Conservation (phyloP, 2,797 vertebrate species). For the Geotrypetes seraphini region DNA sequence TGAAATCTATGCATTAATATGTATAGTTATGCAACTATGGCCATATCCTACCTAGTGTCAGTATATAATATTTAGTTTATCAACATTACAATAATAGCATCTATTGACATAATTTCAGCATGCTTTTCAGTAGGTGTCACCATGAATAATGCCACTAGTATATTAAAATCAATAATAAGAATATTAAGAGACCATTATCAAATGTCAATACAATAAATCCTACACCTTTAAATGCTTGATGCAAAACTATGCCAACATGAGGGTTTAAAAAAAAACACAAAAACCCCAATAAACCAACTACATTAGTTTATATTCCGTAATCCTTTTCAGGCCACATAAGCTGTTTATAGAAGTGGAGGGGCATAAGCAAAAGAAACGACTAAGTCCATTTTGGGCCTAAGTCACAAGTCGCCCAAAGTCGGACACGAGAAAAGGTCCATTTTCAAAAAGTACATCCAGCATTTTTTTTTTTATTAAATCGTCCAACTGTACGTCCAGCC, state of each 20-base stretch:
- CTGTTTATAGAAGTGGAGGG: background rate
- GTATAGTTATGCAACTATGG: slow-evolving; percentile 54
- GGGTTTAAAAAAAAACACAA: slow-evolving; percentile 42
- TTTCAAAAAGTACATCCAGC: no score
- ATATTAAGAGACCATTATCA: slow-evolving; percentile 55
- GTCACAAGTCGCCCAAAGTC: no score
- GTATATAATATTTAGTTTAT: slow-evolving; percentile 58
- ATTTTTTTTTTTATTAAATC: no score
- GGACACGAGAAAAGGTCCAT: no score
- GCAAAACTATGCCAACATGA: slow-evolving; percentile 33
- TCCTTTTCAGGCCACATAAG: background rate
- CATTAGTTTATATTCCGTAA: background rate
- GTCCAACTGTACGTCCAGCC: no score
- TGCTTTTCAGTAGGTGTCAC: slow-evolving; percentile 56
- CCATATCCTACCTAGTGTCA: slow-evolving; percentile 47
- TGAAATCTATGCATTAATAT: slow-evolving; percentile 47
- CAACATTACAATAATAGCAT: slow-evolving; percentile 57
- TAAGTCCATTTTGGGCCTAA: no score
- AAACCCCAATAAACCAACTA: slow-evolving; percentile 36
- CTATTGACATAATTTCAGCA: slow-evolving; percentile 56
- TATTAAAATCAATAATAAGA: slow-evolving; percentile 60
- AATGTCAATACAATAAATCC: slow-evolving; percentile 49
- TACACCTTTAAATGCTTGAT: slow-evolving; percentile 42
- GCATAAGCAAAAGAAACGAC: no score
- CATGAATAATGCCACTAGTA: slow-evolving; percentile 56